Evolutionary conservation across 2,797 vertebrate genomes (phyloP), one percentile per base, ranked within the genome.

Genomic region (Anisognathus igniventris): DNA sequence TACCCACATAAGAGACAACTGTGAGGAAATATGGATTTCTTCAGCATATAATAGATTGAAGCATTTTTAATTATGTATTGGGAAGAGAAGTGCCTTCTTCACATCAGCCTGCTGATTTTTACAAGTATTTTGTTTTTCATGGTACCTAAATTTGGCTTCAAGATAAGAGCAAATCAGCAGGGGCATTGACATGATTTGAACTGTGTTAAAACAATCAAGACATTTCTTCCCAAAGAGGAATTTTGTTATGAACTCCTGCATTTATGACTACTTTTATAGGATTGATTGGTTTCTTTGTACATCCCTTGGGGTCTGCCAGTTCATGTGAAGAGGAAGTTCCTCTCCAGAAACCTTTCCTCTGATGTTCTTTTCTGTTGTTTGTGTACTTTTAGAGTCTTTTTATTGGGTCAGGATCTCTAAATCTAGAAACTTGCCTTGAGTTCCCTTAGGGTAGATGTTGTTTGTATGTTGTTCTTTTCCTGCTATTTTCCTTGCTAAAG

Each of bases 401-500:
- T 54, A 28, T 57, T 78, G 28, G 30, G 14, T 47, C 18, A 33
- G 5, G 33, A 25, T 27, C 33, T 73, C 25, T 39, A 81, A 70
- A 70, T 73, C 27, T 53, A 64, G 53, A 89, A 79, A 39, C 15
- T 27, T 85, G 2, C 22, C 11, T 8, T 45, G 25, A 70, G 14
- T 33, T 71, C 8, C 10, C 17, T 60, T 71, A 51, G 7, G 42
- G 48, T 7, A 64, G 18, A 33, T 44, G 4, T 37, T 82, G 6
- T 44, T 56, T 4, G 1, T 65, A 62, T 6, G 10, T 28, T 56
- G 11, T 1, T 9, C 0, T 74, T 57, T 42, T 3, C 30, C 7
- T 54, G 17, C 12, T 33, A 0, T 60, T 62, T 92, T 65, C 19
- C 16, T 79, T 62, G 11, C 7, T 68, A 66, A 70, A 23, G 3